Evolutionary conservation across 2,888 invertebrate genomes (phyloP).

Genomic region (Apamea monoglypha): DNA sequence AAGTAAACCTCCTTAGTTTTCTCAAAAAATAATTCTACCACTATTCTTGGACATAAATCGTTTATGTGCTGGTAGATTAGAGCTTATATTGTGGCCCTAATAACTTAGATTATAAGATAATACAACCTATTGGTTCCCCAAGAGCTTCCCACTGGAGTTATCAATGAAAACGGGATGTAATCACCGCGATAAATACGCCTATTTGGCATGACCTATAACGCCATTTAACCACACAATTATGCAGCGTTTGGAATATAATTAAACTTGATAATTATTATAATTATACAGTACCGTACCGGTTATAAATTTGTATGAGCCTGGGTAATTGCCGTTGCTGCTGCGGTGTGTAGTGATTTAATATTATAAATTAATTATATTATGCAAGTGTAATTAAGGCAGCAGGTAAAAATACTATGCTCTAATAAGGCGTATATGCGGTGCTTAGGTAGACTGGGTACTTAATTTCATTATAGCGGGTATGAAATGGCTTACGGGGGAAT

Average conservation of each 20-base stretch:
- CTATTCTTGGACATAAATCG: constrained; percentile 20
- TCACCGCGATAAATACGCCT: constrained; percentile 34
- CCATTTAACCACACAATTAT: constrained; percentile 30
- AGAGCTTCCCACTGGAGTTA: constrained; percentile 28
- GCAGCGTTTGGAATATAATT: constrained; percentile 49
- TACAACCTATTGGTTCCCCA: constrained; percentile 28
- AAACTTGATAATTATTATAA: constrained; percentile 49
- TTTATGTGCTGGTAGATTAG: constrained; percentile 15
- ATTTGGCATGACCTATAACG: constrained; percentile 23
- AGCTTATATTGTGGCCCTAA: constrained; percentile 33
- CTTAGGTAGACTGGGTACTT: constrained; percentile 31
- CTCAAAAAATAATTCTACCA: background rate
- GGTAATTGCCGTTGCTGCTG: constrained; percentile 24
- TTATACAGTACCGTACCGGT: constrained; percentile 18
- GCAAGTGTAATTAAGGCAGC: constrained; percentile 29
- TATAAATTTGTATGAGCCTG: constrained; percentile 37
- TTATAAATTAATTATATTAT: constrained; percentile 33
- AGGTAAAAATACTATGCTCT: constrained; percentile 18
- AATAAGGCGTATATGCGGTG: constrained; percentile 3
- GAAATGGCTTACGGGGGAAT: constrained; percentile 69
- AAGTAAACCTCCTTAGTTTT: constrained; percentile 28
- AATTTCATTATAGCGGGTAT: constrained; percentile 44
- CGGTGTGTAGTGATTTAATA: constrained; percentile 18
- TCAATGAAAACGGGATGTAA: constrained; percentile 36
- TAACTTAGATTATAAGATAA: constrained; percentile 42